Percentiles rank a stretch among this genome's conserved stretches.
These are phyloP conservation scores for Drosophila funebris DNA, from an alignment of 1,140 invertebrate species.

Conservation along the genomic window DNA sequence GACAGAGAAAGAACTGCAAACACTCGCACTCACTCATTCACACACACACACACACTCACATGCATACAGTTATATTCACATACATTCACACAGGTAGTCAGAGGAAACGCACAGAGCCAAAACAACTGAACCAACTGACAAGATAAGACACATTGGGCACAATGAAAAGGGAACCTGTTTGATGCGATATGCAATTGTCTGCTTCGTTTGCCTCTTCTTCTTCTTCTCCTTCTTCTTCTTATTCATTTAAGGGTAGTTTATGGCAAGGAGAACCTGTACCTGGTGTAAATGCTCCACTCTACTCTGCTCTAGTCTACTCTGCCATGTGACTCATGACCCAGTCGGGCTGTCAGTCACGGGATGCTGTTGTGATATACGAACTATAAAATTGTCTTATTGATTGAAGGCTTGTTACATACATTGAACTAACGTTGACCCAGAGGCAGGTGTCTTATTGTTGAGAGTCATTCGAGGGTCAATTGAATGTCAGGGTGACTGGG, in stretches of 20 bases:
- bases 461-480: conserved; percentile 14
- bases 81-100: conserved; percentile 35
- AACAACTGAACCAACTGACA: conserved; percentile 33
- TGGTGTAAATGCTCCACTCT: not conserved
- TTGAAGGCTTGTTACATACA: conserved; percentile 21
- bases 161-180: conserved; percentile 54
- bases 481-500: conserved; percentile 6
- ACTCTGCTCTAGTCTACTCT: not conserved
- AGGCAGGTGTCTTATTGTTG: conserved; percentile 30
- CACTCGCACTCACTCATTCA: not conserved
- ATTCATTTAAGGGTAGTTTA: conserved; percentile 24
- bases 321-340: conserved; percentile 44
- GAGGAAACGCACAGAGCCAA: conserved; percentile 31
- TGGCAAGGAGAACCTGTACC: not conserved
- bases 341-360: conserved; percentile 24
- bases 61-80: not conserved
- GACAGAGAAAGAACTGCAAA: conserved; percentile 28
- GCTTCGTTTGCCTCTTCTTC: not conserved
- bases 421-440: conserved; percentile 41
- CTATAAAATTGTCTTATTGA: conserved; percentile 24
- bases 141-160: conserved; percentile 49
- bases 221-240: not conserved
- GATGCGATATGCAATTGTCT: conserved; percentile 41
- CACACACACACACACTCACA: not conserved
- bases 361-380: not conserved